Evolutionary conservation across 1,140 invertebrate species (phyloP).

Genomic region (Trissolcus basalis): DNA sequence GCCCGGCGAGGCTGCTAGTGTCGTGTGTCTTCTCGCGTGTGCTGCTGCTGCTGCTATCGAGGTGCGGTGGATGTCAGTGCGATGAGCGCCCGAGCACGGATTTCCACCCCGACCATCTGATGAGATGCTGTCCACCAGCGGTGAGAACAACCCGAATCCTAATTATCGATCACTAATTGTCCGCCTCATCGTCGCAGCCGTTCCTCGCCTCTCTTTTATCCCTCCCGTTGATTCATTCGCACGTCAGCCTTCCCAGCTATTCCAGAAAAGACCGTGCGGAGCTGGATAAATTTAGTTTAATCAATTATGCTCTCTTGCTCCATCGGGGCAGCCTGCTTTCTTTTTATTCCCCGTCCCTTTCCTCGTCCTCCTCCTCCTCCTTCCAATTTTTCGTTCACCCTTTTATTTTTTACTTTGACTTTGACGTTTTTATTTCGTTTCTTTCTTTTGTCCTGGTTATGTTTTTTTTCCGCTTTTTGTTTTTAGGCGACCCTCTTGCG

Average conservation of each 20-base stretch:
- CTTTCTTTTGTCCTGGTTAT: not conserved
- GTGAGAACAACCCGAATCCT: constrained; percentile 22
- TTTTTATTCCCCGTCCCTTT: not conserved
- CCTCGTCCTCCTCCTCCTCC: not conserved
- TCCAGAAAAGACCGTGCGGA: not conserved
- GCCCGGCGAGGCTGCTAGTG: constrained; percentile 27
- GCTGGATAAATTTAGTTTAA: constrained; percentile 2
- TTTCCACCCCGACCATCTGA: constrained; percentile 24
- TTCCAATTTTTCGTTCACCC: no score
- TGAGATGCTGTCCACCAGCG: constrained; percentile 49
- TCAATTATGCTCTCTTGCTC: not conserved
- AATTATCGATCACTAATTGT: not conserved
- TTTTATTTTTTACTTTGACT: no score
- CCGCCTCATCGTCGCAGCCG: no score
- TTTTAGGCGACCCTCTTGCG: not conserved
- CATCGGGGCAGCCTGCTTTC: not conserved
- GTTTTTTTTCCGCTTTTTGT: not conserved
- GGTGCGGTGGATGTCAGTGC: constrained; percentile 45
- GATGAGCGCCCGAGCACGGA: constrained; percentile 49
- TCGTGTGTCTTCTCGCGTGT: constrained; percentile 20
- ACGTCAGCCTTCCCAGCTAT: not conserved
- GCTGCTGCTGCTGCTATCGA: constrained; percentile 19
- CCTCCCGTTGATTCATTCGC: not conserved
- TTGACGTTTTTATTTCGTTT: not conserved
- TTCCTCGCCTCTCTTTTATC: not conserved